These are phyloP conservation scores for Calosoma granatense DNA, from an alignment of 1,140 invertebrate genomes.

Conservation along the genomic window DNA sequence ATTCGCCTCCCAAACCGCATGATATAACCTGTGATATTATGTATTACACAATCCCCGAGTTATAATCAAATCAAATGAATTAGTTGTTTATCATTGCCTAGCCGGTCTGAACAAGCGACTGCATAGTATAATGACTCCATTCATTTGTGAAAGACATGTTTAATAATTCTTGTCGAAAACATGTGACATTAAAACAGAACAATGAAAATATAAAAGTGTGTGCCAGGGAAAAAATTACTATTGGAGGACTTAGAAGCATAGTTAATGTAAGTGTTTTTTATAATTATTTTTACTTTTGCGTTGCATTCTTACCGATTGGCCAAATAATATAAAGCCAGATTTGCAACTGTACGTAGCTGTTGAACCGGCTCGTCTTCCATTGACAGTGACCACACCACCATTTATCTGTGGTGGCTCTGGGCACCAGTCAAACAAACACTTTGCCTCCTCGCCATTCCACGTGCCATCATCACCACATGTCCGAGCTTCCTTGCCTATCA, in stretches of 20 bases:
- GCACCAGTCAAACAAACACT: slow-evolving; percentile 80
- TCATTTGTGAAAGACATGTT: too few relatives aligned
- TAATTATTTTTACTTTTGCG: neutral
- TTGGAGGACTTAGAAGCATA: neutral
- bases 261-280: neutral
- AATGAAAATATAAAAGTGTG: too few relatives aligned
- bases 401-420: slow-evolving; percentile 63
- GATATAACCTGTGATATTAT: slow-evolving; percentile 51
- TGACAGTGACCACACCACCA: slow-evolving; percentile 57
- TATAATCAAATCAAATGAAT: too few relatives aligned
- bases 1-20: slow-evolving; percentile 70
- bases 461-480: slow-evolving; percentile 64
- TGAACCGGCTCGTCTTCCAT: slow-evolving; percentile 62
- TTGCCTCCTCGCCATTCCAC: slow-evolving; percentile 70
- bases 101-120: too few relatives aligned
- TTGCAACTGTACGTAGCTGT: slow-evolving; percentile 71
- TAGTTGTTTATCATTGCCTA: too few relatives aligned
- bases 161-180: too few relatives aligned
- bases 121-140: too few relatives aligned
- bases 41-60: too few relatives aligned
- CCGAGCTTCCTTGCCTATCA: slow-evolving; percentile 63
- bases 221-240: too few relatives aligned
- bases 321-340: slow-evolving; percentile 74
- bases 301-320: slow-evolving; percentile 55
- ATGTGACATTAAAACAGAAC: too few relatives aligned